These are phyloP conservation scores for Benitochromis conjunctus DNA, from an alignment of 2,113 vertebrate genomes.

Conservation along the genomic window DNA sequence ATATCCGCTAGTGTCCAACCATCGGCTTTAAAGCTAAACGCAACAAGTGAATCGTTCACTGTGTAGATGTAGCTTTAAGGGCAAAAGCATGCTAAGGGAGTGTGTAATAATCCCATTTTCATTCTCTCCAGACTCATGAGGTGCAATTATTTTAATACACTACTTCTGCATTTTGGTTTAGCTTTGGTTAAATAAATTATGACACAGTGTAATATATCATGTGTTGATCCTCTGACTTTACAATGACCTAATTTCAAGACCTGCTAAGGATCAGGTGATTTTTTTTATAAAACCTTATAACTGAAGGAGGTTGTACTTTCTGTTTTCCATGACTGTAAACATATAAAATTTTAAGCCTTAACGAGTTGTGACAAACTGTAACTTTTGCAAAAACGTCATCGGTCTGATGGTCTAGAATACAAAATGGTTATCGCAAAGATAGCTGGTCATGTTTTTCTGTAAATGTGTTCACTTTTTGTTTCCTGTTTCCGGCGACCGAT, in stretches of 20 bases:
- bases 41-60: not conserved
- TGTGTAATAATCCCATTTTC: not conserved
- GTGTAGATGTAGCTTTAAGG: not conserved
- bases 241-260: not conserved
- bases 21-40: not conserved
- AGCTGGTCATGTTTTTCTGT: not conserved
- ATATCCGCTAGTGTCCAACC: not conserved
- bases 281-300: not conserved
- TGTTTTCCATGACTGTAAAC: not conserved
- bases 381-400: accelerated
- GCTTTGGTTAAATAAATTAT: not conserved
- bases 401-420: not conserved
- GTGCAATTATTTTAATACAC: not conserved
- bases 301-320: not conserved
- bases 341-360: not conserved
- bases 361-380: not conserved
- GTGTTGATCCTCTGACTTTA: not conserved
- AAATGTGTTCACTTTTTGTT: not conserved
- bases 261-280: accelerated
- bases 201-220: not conserved
- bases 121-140: not conserved
- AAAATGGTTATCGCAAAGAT: not conserved
- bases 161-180: not conserved
- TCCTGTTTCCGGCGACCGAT: not conserved
- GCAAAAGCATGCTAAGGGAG: not conserved